Evolutionary conservation across 2,113 vertebrate species (phyloP), one percentile per base, ranked within the genome.

Genomic region (Serinus canaria): DNA sequence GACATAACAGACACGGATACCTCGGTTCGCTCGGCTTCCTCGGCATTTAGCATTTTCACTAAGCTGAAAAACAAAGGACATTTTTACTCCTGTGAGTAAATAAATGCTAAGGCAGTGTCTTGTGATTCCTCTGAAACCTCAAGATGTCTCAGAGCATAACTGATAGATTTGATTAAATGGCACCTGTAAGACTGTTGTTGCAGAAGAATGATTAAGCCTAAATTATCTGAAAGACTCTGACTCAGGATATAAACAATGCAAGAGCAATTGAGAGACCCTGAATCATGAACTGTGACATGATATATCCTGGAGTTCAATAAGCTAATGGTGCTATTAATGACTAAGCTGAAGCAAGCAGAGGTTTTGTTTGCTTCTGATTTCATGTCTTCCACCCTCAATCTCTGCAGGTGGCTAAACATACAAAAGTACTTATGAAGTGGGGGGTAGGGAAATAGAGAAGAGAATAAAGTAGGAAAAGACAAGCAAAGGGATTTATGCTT

Each of bases 81-180:
- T 4, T 68, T 84, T 94, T 94, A 91, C 62, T 92, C 63, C 86
- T 72, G 16, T 4, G 18, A 94, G 91, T 84, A 95, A 93, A 89
- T 82, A 94, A 90, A 89, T 80, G 82, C 56, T 62, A 79, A 75
- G 88, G 92, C 87, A 76, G 30, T 92, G 88, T 84, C 85, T 89
- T 56, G 69, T 91, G 91, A 72, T 82, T 94, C 69, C 39, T 95
- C 69, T 95, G 95, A 95, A 97, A 93, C 82, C 59, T 91, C 85
- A 58, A 86, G 87, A 90, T 93, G 83, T 94, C 93, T 96, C 7
- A 9, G 88, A 92, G 58, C 85, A 79, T 95, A 95, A 94, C 95
- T 94, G 87, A 96, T 95, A 96, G 91, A 92, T 96, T 87, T 95
- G 94, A 96, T 97, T 97, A 97, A 97, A 96, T 22, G 78, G 88